Percentiles rank a stretch among this genome's conserved stretches.
Evolutionary conservation across 2,113 vertebrate genomes (phyloP).

Genomic region (Oncorhynchus gorbuscha): DNA sequence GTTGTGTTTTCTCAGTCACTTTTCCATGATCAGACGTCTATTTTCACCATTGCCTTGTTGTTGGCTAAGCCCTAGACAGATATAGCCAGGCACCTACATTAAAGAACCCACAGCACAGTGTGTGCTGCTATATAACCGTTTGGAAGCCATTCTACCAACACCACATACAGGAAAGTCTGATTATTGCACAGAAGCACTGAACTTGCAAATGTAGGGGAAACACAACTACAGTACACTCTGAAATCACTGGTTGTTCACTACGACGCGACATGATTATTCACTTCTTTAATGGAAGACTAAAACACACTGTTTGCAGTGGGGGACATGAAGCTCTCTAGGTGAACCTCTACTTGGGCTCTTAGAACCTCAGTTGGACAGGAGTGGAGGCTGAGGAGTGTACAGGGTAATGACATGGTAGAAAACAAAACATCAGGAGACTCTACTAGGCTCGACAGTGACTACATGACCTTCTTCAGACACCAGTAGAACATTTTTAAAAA

Average conservation of each 20-base stretch:
- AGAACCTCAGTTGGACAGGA: slow-evolving; percentile 18
- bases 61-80: slow-evolving; percentile 43
- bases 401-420: slow-evolving; percentile 17
- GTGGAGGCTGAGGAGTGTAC: not conserved
- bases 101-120: slow-evolving; percentile 20
- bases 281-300: slow-evolving; percentile 70
- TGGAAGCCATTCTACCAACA: slow-evolving; percentile 26
- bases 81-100: slow-evolving; percentile 37
- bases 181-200: slow-evolving; percentile 74
- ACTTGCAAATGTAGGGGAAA: slow-evolving; percentile 61
- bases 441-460: slow-evolving; percentile 21
- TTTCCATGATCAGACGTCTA: slow-evolving; percentile 36
- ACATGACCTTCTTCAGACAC: slow-evolving; percentile 33
- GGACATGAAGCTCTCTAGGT: slow-evolving; percentile 26
- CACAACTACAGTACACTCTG: slow-evolving; percentile 10
- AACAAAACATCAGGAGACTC: slow-evolving; percentile 10
- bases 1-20: slow-evolving; percentile 23
- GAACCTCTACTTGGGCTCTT: slow-evolving; percentile 26
- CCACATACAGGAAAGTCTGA: slow-evolving; percentile 50
- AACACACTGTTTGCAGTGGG: slow-evolving; percentile 12
- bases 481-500: slow-evolving; percentile 30
- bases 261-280: slow-evolving; percentile 43
- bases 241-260: slow-evolving; percentile 50
- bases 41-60: slow-evolving; percentile 52
- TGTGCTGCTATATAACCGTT: slow-evolving; percentile 9